Conservation (phyloP, 2,113 vertebrate genomes). For the Arizona elegans region DNA sequence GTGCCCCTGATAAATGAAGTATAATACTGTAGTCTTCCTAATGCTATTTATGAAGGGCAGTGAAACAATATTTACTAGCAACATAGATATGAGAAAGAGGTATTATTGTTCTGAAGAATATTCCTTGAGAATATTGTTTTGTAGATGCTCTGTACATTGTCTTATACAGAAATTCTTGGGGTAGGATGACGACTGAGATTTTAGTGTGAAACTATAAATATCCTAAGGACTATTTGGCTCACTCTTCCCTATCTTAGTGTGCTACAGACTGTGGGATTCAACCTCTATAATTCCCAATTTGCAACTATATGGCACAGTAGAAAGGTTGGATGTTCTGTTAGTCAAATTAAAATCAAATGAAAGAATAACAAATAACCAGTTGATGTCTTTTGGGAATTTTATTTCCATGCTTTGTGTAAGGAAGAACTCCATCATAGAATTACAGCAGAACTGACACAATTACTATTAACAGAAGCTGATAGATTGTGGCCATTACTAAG, state of each 20-base stretch:
- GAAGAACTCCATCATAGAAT: background rate
- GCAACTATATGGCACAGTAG: background rate
- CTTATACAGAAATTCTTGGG: background rate
- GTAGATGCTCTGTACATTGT: background rate
- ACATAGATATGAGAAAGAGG: background rate
- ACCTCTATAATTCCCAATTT: background rate
- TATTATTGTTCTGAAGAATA: background rate
- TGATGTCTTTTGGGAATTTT: background rate
- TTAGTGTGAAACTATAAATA: background rate
- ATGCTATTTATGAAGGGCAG: background rate
- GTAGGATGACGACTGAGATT: background rate
- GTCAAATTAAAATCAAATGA: background rate
- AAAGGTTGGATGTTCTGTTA: background rate
- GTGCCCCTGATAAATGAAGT: background rate
- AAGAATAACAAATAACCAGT: background rate
- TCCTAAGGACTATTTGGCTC: background rate
- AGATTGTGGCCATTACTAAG: background rate
- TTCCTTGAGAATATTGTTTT: background rate
- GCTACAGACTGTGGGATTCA: background rate
- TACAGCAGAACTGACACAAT: background rate
- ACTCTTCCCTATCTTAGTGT: background rate
- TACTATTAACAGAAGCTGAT: background rate
- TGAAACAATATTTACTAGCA: background rate
- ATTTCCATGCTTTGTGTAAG: background rate
- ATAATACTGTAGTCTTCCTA: background rate